These are phyloP conservation scores for Chiroxiphia lanceolata DNA, from an alignment of 2,797 vertebrate genomes.

Conservation along the genomic window DNA sequence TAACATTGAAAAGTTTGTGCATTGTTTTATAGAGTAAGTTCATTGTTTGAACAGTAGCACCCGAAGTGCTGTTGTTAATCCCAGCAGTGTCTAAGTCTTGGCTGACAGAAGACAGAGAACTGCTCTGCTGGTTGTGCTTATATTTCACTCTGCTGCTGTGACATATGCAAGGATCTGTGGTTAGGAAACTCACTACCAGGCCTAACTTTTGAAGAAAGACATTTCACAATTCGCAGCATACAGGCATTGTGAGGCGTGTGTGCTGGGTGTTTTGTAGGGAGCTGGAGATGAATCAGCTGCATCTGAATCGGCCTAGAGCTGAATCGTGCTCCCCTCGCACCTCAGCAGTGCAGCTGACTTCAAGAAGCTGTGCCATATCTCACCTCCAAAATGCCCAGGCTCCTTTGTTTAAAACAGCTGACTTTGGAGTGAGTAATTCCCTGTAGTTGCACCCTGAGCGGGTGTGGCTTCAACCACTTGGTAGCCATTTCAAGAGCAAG, in stretches of 20 bases:
- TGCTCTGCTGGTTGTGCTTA: background rate
- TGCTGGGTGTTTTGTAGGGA: fast-evolving
- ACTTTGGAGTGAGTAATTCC: background rate
- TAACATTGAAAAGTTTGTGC: background rate
- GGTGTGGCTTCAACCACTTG: background rate
- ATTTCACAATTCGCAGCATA: background rate
- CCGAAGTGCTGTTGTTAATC: background rate
- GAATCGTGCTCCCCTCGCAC: fast-evolving
- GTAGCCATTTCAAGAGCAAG: background rate
- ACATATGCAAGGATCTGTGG: background rate
- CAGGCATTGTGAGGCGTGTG: fast-evolving
- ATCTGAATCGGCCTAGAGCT: background rate
- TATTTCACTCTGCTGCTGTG: background rate
- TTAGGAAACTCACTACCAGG: background rate
- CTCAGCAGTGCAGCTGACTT: background rate
- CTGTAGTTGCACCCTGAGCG: background rate
- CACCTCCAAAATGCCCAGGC: background rate
- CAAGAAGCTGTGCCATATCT: background rate
- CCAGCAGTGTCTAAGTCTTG: background rate
- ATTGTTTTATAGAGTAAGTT: background rate
- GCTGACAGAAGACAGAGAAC: background rate
- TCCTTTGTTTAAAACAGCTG: background rate
- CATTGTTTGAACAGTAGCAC: background rate
- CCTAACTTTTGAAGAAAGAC: background rate
- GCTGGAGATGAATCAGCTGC: background rate